These are phyloP conservation scores for Diachasma alloeum DNA, from an alignment of 1,140 invertebrate species.

Conservation along the genomic window DNA sequence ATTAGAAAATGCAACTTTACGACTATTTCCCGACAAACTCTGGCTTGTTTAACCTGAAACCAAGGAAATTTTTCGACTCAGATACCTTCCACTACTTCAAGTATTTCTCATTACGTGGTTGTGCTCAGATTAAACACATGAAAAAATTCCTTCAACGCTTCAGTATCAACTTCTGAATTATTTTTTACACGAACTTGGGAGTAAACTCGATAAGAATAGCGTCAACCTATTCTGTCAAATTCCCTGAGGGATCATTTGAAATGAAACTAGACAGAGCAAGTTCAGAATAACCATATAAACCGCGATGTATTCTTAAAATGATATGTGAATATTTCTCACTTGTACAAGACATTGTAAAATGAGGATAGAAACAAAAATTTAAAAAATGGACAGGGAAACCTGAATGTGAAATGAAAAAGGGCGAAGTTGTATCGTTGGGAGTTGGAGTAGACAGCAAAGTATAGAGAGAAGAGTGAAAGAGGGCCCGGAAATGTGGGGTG, in stretches of 20 bases:
- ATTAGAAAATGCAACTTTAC: too few species aligned
- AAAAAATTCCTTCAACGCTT: too few species aligned
- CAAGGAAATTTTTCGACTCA: too few species aligned
- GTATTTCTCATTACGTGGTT: too few species aligned
- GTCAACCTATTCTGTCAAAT: too few species aligned
- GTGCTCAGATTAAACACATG: too few species aligned
- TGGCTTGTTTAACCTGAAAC: too few species aligned
- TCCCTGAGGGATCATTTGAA: not conserved
- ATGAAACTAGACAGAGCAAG: not conserved
- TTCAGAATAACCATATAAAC: not conserved
- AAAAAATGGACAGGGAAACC: not conserved
- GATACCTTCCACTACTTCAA: too few species aligned
- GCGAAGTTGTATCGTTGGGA: not conserved
- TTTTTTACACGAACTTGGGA: not conserved
- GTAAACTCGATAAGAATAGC: not conserved
- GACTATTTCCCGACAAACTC: too few species aligned
- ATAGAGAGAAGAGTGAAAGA: not conserved
- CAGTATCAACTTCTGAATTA: not conserved
- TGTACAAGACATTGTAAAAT: not conserved
- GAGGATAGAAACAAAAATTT: conserved; percentile 14
- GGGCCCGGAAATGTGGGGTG: not conserved
- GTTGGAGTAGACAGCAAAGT: not conserved
- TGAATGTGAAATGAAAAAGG: not conserved
- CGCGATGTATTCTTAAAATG: not conserved
- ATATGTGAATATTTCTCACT: not conserved